These are phyloP conservation scores for Schizaphis graminum DNA, from an alignment of 2,888 invertebrate species.

Conservation along the genomic window DNA sequence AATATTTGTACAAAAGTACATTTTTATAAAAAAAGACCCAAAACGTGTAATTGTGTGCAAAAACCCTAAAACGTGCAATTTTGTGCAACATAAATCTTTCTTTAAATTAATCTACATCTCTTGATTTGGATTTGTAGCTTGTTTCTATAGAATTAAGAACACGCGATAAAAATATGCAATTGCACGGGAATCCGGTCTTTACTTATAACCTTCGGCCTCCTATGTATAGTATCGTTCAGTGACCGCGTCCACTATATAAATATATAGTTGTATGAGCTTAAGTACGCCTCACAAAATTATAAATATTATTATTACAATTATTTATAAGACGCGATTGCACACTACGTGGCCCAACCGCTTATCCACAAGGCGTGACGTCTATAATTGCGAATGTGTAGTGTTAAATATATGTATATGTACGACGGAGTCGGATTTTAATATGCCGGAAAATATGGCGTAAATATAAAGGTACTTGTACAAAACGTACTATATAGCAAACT, in stretches of 20 bases:
- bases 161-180: too few relatives aligned
- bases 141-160: too few relatives aligned
- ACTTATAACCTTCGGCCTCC: neutral
- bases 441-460: neutral
- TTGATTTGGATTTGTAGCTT: too few relatives aligned
- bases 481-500: neutral
- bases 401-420: neutral
- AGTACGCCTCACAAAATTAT: neutral
- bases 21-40: too few relatives aligned
- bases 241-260: neutral
- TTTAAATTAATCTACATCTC: too few relatives aligned
- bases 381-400: neutral
- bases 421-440: conserved; percentile 8
- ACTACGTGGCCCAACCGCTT: neutral
- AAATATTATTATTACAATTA: neutral
- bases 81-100: too few relatives aligned
- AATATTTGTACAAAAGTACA: too few relatives aligned
- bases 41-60: too few relatives aligned
- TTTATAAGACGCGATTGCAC: neutral
- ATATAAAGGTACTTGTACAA: neutral
- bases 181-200: too few relatives aligned
- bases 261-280: neutral
- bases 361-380: conserved; percentile 20
- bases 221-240: neutral
- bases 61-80: too few relatives aligned